Percentiles rank a stretch among this genome's conserved stretches.
Evolutionary conservation across 2,113 vertebrate species (phyloP).

Genomic region (Daboia siamensis): DNA sequence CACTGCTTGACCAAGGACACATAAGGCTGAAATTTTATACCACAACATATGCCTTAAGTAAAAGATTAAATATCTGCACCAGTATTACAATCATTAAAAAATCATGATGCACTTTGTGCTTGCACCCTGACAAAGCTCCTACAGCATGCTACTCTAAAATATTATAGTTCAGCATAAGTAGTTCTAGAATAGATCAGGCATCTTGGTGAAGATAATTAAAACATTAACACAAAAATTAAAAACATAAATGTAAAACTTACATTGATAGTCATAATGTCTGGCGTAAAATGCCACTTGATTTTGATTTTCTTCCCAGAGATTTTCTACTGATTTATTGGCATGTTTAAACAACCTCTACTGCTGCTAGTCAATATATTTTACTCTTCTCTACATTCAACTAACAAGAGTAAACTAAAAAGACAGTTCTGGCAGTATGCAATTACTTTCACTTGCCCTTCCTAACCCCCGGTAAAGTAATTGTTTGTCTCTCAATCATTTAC

Average conservation of each 20-base stretch:
- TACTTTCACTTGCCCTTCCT: not conserved
- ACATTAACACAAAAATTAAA: not conserved
- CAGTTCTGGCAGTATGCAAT: slow-evolving; percentile 25
- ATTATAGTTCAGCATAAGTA: not conserved
- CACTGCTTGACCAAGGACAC: not conserved
- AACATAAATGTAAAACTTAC: not conserved
- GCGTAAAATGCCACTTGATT: not conserved
- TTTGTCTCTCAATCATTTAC: not conserved
- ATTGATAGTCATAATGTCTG: not conserved
- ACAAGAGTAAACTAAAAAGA: slow-evolving; percentile 13
- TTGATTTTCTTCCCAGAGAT: not conserved
- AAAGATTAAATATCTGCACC: not conserved
- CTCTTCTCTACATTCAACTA: not conserved
- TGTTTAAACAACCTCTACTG: not conserved
- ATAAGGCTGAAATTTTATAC: not conserved
- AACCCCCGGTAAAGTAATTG: not conserved
- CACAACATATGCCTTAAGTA: not conserved
- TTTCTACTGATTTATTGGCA: not conserved
- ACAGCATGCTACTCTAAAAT: not conserved
- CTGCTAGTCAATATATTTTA: not conserved
- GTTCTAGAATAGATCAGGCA: not conserved
- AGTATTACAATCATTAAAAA: not conserved
- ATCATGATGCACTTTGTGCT: not conserved
- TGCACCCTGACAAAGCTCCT: not conserved
- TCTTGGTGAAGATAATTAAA: not conserved